phyloP scores from a whole-genome alignment of 2,888 invertebrate species.

The Slavum lentiscoides region DNA sequence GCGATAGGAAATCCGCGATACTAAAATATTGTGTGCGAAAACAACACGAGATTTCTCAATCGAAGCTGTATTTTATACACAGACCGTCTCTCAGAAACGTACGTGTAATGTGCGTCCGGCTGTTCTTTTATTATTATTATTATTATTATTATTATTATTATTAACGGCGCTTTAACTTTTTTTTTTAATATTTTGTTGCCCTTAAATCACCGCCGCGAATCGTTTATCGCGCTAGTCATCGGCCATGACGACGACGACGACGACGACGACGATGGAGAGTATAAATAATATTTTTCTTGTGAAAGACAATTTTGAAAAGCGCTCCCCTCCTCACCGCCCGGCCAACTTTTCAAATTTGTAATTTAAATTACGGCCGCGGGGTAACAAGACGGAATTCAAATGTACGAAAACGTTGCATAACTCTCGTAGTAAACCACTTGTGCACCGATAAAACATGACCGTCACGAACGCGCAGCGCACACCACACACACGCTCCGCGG shows the following conservation, averaged over 20 bases:
- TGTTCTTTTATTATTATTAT: no score
- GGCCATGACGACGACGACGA: no score
- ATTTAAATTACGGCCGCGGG: slow-evolving; percentile 3
- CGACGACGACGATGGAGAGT: background rate
- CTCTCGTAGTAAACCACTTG: background rate
- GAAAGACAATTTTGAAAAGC: no score
- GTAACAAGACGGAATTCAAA: background rate
- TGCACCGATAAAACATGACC: background rate
- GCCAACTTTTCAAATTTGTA: background rate
- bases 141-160: no score
- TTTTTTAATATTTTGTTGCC: background rate
- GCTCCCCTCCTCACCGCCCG: no score
- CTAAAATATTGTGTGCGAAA: no score
- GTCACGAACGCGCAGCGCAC: slow-evolving; percentile 1
- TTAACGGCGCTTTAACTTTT: background rate
- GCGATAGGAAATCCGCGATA: no score
- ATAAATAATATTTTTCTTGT: background rate
- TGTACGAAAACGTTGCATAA: slow-evolving; percentile 1
- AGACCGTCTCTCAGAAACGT: no score
- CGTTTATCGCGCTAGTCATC: background rate
- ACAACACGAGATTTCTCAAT: no score
- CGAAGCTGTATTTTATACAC: no score
- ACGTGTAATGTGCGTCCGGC: no score
- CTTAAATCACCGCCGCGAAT: background rate
- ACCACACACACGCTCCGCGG: no score